These are phyloP conservation scores for Anastrepha ludens DNA, from an alignment of 1,140 invertebrate species.

Conservation along the genomic window DNA sequence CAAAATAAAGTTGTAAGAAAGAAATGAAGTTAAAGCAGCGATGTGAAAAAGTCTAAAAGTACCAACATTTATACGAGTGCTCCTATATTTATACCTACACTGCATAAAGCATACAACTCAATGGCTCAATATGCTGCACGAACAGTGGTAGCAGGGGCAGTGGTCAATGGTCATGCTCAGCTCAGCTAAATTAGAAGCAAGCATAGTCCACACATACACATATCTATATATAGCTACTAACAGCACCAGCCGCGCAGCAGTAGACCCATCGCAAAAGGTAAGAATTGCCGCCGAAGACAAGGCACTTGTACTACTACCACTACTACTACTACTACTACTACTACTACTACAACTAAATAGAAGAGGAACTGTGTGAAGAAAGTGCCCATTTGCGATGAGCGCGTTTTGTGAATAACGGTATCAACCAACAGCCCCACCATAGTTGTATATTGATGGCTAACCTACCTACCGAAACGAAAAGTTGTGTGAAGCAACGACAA, in stretches of 20 bases:
- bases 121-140: not conserved
- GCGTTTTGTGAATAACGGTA: slow-evolving; percentile 44
- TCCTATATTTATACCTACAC: not conserved
- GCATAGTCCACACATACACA: not conserved
- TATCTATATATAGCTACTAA: no score
- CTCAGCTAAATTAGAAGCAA: slow-evolving; percentile 38
- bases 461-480: slow-evolving; percentile 24
- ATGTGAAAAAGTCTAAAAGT: slow-evolving; percentile 23
- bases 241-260: not conserved
- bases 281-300: not conserved
- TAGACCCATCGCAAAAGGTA: not conserved
- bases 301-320: not conserved
- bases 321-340: no score
- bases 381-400: slow-evolving; percentile 34
- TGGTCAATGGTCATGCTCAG: slow-evolving; percentile 33
- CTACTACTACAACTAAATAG: not conserved
- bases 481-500: slow-evolving; percentile 22
- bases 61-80: not conserved
- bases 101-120: not conserved
- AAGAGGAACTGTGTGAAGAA: slow-evolving; percentile 31
- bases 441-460: not conserved
- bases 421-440: not conserved
- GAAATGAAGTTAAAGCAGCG: not conserved
- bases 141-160: not conserved
- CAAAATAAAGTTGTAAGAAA: not conserved